phyloP scores from a whole-genome alignment of 1,140 invertebrate species.

The Monomorium pharaonis region DNA sequence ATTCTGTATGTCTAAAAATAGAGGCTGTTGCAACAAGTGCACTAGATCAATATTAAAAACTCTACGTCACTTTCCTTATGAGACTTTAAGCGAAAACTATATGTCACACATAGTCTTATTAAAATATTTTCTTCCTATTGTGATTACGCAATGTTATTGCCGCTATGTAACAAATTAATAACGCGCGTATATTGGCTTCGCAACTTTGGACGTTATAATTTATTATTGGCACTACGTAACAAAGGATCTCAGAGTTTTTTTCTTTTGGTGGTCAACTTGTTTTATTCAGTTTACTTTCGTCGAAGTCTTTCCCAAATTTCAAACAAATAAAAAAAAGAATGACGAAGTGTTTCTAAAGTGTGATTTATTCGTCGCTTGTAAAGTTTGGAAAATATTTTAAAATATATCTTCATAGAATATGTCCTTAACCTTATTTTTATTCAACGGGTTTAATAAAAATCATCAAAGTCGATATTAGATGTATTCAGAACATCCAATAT shows the following conservation, averaged over 20 bases:
- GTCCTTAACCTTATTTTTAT: neutral
- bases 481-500: neutral
- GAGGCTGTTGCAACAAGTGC: neutral
- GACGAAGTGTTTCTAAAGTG: neutral
- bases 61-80: neutral
- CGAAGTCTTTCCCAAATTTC: neutral
- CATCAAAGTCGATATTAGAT: neutral
- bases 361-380: neutral
- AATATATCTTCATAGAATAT: no score
- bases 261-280: neutral
- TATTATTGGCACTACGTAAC: conserved; percentile 6
- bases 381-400: neutral
- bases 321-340: neutral
- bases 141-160: conserved; percentile 10
- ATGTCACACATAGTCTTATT: neutral
- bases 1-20: neutral
- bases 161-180: conserved; percentile 5
- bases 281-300: neutral
- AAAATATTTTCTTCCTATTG: neutral
- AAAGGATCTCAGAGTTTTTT: conserved; percentile 12
- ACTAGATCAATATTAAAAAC: neutral
- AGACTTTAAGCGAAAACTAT: neutral
- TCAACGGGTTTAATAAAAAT: neutral
- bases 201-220: conserved; percentile 20
- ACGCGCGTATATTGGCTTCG: neutral